Percentiles rank a stretch among this genome's conserved stretches.
phyloP scores from a whole-genome alignment of 2,113 vertebrate genomes.

The Misgurnus mizolepis region DNA sequence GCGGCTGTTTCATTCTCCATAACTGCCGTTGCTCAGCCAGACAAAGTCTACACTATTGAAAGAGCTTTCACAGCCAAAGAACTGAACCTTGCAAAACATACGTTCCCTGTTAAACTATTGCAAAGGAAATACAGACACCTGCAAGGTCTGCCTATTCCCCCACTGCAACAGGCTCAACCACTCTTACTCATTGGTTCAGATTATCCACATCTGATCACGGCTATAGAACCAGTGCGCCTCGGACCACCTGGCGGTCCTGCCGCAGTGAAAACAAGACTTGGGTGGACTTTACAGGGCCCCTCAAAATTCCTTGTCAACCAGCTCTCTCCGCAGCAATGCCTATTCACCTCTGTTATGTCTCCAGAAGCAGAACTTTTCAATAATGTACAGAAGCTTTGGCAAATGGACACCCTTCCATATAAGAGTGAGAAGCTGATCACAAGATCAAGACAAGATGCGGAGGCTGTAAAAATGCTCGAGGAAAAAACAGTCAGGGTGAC shows the following conservation, averaged over 20 bases:
- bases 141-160: not conserved
- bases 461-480: slow-evolving; percentile 12
- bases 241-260: no score
- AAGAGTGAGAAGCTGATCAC: slow-evolving; percentile 19
- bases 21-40: no score
- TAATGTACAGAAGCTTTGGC: slow-evolving; percentile 35
- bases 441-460: slow-evolving; percentile 19
- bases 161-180: not conserved
- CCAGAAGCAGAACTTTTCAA: no score
- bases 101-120: not conserved
- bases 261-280: no score
- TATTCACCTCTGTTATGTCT: no score
- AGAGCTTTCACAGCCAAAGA: slow-evolving; percentile 22
- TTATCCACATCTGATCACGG: slow-evolving; percentile 8
- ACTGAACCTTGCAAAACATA: not conserved
- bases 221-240: not conserved
- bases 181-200: slow-evolving; percentile 18
- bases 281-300: no score
- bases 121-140: slow-evolving; percentile 13
- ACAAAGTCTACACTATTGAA: not conserved
- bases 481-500: slow-evolving; percentile 2
- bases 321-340: no score
- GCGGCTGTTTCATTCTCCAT: no score
- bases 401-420: slow-evolving; percentile 32
- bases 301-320: no score